Evolutionary conservation across 1,140 invertebrate genomes (phyloP).

Genomic region (Idris sp.): DNA sequence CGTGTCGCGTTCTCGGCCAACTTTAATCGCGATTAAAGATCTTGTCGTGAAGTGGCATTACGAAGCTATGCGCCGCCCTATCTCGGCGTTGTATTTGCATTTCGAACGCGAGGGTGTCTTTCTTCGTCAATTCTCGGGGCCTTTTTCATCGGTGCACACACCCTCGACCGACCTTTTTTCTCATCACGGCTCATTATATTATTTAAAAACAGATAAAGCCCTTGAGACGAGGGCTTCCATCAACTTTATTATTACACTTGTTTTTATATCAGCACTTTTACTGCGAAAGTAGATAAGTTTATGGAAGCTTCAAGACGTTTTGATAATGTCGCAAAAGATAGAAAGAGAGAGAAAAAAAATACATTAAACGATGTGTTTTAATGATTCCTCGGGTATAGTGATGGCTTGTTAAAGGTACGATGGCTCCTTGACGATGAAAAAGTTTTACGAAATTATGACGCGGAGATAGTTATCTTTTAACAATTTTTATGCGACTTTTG

Average conservation of each 20-base stretch:
- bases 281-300: slow-evolving; percentile 46
- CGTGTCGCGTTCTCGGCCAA: slow-evolving; percentile 68
- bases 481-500: slow-evolving; percentile 28
- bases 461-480: slow-evolving; percentile 17
- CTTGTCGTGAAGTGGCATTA: slow-evolving; percentile 74
- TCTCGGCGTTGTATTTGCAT: slow-evolving; percentile 68
- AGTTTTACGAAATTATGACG: slow-evolving; percentile 35
- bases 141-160: no score
- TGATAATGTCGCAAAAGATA: slow-evolving; percentile 34
- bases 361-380: slow-evolving; percentile 46
- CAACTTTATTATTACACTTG: slow-evolving; percentile 36
- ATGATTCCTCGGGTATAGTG: slow-evolving; percentile 34
- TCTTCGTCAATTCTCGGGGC: slow-evolving; percentile 62
- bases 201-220: no score
- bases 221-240: no score
- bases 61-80: slow-evolving; percentile 63
- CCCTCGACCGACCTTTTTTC: slow-evolving; percentile 16
- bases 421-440: slow-evolving; percentile 10
- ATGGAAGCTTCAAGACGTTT: slow-evolving; percentile 29
- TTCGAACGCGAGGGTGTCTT: no score
- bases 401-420: slow-evolving; percentile 34
- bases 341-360: slow-evolving; percentile 14
- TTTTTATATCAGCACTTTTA: slow-evolving; percentile 36
- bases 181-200: no score
- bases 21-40: slow-evolving; percentile 76